Evolutionary conservation across 2,888 invertebrate species (phyloP), one percentile per base, ranked within the genome.

Genomic region (Clostera curtula): DNA sequence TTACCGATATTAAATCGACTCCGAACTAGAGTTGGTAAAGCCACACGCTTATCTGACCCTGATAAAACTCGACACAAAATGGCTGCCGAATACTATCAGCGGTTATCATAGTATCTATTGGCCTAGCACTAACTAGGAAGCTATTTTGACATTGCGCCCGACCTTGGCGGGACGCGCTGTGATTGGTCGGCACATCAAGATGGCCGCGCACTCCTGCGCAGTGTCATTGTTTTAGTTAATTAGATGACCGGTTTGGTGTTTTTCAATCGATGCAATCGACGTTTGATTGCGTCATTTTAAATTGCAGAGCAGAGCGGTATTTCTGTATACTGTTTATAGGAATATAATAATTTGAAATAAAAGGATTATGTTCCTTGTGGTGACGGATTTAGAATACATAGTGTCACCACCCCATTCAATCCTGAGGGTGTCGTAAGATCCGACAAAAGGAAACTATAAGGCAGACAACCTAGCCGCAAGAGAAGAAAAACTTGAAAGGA

Each of bases 101-200:
- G n/a, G 23, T 14, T 70, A 65, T 68, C 63, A 55, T 73, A 70
- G 72, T 51, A 60, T 41, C 59, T 33, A 51, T 57, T 65, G 68
- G 70, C 74, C 72, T 76, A 75, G 69, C 70, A 60, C 65, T 66
- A 53, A 69, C 71, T 70, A 77, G 80, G 80, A 80, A 82, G 79
- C 66, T 12, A 30, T 72, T 82, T 79, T 80, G 80, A 82, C 82
- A 82, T 82, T 80, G 82, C 64, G 56, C 48, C 32, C 64, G 71
- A 77, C 82, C 82, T 83, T 80, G 77, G 48, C 49, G 40, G 39
- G 44, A 42, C 36, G 41, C 40, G 43, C 45, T 34, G 49, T 50
- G 60, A 83, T 82, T 82, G 82, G 82, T 50, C 68, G 53, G 52
- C 57, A 48, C 34, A 42, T 24, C 68, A 77, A 72, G 39, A 83